Percentiles rank a stretch among this genome's conserved stretches.
Conservation (phyloP, 2,113 vertebrate species). For the Pseudorectes ferrugineus region DNA sequence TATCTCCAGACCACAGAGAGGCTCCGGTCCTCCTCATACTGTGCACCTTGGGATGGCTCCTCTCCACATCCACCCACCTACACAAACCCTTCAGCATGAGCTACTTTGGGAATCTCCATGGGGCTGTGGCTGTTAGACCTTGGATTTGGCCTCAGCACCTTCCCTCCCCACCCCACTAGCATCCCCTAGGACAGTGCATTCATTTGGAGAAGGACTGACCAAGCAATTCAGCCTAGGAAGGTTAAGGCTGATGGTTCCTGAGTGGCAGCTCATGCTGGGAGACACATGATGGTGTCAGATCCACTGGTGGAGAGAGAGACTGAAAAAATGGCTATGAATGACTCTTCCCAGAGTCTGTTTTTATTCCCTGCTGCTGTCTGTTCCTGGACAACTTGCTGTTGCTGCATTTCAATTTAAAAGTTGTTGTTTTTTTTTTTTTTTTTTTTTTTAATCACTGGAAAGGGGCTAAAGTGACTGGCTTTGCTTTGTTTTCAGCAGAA, state of each 20-base stretch:
- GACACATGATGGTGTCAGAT: neutral
- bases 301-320: neutral
- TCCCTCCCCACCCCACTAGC: neutral
- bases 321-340: neutral
- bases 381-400: neutral
- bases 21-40: neutral
- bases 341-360: neutral
- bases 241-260: neutral
- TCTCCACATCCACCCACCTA: neutral
- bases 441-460: neutral
- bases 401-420: neutral
- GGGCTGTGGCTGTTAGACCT: neutral
- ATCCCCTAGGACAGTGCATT: neutral
- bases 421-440: neutral
- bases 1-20: neutral
- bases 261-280: neutral
- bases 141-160: neutral
- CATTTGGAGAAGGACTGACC: neutral
- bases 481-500: neutral
- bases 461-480: neutral
- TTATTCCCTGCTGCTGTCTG: neutral
- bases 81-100: neutral
- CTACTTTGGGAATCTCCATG: neutral
- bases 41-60: rapidly evolving
- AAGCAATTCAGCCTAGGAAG: neutral